Conservation (phyloP, 2,888 invertebrate species). For the Sinohyriopsis cumingii region DNA sequence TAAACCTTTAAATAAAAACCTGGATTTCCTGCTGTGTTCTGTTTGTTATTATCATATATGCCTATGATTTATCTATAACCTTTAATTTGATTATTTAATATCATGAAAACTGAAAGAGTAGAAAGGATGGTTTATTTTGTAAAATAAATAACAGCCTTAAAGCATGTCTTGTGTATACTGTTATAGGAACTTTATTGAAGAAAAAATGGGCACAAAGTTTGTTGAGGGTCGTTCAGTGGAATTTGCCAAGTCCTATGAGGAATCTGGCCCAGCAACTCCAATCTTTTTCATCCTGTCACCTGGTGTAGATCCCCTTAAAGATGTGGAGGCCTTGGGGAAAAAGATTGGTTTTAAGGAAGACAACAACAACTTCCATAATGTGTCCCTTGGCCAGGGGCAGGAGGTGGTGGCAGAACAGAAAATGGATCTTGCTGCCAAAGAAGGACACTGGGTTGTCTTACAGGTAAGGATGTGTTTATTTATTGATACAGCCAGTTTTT, state of each 20-base stretch:
- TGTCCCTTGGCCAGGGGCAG: conserved; percentile 94
- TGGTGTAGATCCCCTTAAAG: conserved; percentile 96
- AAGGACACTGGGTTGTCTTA: conserved; percentile 96
- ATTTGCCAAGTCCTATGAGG: conserved; percentile 94
- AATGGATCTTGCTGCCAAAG: conserved; percentile 87
- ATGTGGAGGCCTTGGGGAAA: conserved; percentile 92
- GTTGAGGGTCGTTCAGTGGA: conserved; percentile 91
- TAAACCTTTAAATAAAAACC: too few relatives aligned
- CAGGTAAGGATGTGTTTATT: conserved; percentile 75
- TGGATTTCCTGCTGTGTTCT: too few relatives aligned
- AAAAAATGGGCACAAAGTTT: conserved; percentile 92
- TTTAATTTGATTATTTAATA: too few relatives aligned
- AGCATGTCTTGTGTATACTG: conserved; percentile 1
- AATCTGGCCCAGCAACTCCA: conserved; percentile 93
- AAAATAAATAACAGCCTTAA: too few relatives aligned
- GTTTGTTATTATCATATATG: too few relatives aligned
- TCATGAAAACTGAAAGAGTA: too few relatives aligned
- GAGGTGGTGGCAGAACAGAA: conserved; percentile 95
- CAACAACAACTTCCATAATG: conserved; percentile 90
- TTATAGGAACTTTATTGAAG: conserved; percentile 91
- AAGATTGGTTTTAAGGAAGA: conserved; percentile 87
- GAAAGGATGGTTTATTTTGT: too few relatives aligned
- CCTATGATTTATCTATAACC: too few relatives aligned
- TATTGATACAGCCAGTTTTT: neutral
- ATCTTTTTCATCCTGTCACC: conserved; percentile 97